Percentiles rank a stretch among this genome's conserved stretches.
Conservation (phyloP, 2,888 invertebrate genomes). For the Aphidius colemani region DNA sequence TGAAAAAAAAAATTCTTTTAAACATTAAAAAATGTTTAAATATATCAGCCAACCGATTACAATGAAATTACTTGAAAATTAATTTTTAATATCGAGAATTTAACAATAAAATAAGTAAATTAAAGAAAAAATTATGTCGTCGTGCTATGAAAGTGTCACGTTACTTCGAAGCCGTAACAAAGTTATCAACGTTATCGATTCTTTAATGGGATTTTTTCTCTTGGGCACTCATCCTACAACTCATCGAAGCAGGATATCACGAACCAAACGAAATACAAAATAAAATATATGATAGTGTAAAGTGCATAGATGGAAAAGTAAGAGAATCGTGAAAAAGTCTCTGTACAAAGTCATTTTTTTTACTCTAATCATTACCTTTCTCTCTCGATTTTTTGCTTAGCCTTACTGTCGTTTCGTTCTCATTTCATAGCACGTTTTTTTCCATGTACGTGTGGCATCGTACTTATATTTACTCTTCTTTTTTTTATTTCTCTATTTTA, state of each 20-base stretch:
- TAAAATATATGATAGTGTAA: constrained; percentile 3
- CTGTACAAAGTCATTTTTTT: background rate
- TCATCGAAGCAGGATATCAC: constrained; percentile 9
- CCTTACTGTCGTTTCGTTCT: constrained; percentile 28
- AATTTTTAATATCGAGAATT: too few relatives aligned
- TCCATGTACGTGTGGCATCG: constrained; percentile 35
- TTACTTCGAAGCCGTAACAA: background rate
- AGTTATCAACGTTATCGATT: constrained; percentile 14
- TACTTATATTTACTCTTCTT: constrained; percentile 9
- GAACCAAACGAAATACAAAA: constrained; percentile 3
- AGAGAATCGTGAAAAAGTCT: constrained; percentile 26
- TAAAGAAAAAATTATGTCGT: too few relatives aligned
- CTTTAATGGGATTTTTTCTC: constrained; percentile 11
- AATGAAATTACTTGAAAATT: too few relatives aligned
- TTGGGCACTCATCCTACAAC: constrained; percentile 1
- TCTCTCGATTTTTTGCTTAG: constrained; percentile 22
- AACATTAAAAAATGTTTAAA: too few relatives aligned
- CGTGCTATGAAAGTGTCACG: too few relatives aligned
- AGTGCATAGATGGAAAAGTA: constrained; percentile 7
- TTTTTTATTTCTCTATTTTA: constrained; percentile 5
- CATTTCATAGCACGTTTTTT: constrained; percentile 37
- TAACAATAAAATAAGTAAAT: too few relatives aligned
- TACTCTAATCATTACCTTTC: constrained; percentile 16
- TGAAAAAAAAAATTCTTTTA: too few relatives aligned
- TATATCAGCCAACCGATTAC: too few relatives aligned